These are phyloP conservation scores for Gnathonemus echidnorhynchus DNA, from an alignment of 2,113 vertebrate genomes.

Conservation along the genomic window DNA sequence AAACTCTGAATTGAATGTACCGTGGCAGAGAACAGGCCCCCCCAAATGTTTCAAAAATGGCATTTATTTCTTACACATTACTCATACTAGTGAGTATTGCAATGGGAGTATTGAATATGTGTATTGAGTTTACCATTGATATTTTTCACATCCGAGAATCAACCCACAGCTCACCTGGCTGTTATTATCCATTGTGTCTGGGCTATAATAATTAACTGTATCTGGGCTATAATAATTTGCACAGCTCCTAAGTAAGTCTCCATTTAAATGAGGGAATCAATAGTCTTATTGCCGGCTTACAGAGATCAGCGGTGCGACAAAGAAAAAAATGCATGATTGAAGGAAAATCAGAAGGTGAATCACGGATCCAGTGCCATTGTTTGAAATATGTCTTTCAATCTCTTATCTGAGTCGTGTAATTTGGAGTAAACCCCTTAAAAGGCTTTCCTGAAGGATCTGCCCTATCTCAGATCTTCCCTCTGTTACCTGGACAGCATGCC, in stretches of 20 bases:
- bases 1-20: not conserved
- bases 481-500: conserved; percentile 41
- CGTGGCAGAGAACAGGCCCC: not conserved
- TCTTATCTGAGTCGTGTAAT: conserved; percentile 19
- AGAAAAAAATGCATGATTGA: not conserved
- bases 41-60: not conserved
- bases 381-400: conserved; percentile 10
- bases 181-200: not conserved
- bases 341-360: not conserved
- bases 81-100: not conserved
- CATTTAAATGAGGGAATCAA: not conserved
- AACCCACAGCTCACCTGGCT: not conserved
- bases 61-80: not conserved
- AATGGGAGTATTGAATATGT: not conserved
- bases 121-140: not conserved
- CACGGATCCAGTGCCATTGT: not conserved
- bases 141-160: not conserved
- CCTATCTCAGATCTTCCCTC: conserved; percentile 41
- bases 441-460: conserved; percentile 42
- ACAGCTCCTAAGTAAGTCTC: not conserved
- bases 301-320: not conserved
- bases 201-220: not conserved
- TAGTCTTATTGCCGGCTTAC: not conserved
- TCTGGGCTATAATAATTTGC: not conserved
- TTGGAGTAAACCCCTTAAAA: conserved; percentile 25